Conservation (phyloP, 2,797 vertebrate genomes). For the Typhlichthys subterraneus region DNA sequence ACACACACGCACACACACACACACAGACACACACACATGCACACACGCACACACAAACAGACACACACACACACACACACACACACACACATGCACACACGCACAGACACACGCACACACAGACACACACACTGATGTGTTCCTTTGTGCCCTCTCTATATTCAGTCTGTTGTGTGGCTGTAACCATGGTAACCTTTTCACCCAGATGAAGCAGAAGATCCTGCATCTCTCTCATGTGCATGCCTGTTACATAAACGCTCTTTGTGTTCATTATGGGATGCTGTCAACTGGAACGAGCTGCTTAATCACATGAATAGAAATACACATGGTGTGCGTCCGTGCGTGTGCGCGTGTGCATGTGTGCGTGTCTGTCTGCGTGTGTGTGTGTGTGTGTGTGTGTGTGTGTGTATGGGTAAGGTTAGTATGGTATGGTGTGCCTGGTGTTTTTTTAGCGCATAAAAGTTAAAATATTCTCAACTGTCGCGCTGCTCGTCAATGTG, state of each 20-base stretch:
- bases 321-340: constrained; percentile 1
- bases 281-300: no score
- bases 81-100: no score
- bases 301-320: no score
- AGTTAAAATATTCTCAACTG: no score
- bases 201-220: constrained; percentile 33
- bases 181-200: constrained; percentile 68
- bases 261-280: constrained; percentile 21
- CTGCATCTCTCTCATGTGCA: constrained; percentile 12
- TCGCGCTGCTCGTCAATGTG: no score
- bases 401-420: no score
- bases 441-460: no score
- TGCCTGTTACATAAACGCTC: constrained; percentile 32
- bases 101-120: not conserved
- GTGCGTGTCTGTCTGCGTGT: not conserved
- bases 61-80: no score
- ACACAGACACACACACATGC: no score
- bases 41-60: no score
- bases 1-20: no score
- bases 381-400: not conserved
- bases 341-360: not conserved
- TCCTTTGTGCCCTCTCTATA: constrained; percentile 6
- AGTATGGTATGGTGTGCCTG: no score
- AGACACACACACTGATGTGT: not conserved
- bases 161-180: constrained; percentile 51